phyloP scores from a whole-genome alignment of 1,140 invertebrate species.

The Drosophila willistoni region DNA sequence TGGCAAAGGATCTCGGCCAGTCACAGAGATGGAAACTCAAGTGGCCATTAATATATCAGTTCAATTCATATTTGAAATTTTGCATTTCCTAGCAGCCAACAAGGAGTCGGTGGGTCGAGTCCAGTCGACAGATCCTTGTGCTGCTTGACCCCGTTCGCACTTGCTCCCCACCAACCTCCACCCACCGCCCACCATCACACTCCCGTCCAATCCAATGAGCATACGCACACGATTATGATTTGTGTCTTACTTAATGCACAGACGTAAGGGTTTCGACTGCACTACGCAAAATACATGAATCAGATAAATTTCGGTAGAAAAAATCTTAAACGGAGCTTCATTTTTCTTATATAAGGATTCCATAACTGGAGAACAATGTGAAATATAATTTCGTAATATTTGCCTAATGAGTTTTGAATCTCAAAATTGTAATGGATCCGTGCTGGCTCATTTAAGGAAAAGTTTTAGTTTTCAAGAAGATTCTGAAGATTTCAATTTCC shows the following conservation, averaged over 20 bases:
- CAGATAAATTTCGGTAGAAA: too few species aligned
- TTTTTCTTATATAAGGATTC: too few species aligned
- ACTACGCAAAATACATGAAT: slow-evolving; percentile 19
- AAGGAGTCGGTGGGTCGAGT: background rate
- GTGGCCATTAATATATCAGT: slow-evolving; percentile 82
- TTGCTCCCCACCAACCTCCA: background rate
- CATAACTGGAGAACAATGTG: too few species aligned
- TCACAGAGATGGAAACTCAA: slow-evolving; percentile 56
- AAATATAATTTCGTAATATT: too few species aligned
- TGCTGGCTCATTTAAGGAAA: too few species aligned
- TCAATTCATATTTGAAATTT: slow-evolving; percentile 82
- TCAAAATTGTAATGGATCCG: too few species aligned
- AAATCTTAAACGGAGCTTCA: background rate
- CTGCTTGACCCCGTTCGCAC: slow-evolving; percentile 20
- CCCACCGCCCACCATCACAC: too few species aligned
- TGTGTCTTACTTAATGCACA: slow-evolving; percentile 82
- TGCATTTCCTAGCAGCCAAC: slow-evolving; percentile 70
- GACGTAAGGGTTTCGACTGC: slow-evolving; percentile 31
- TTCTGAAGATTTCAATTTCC: too few species aligned
- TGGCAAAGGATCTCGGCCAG: background rate
- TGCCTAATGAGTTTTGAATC: too few species aligned
- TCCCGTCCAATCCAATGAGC: slow-evolving; percentile 8
- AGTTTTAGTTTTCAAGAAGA: too few species aligned
- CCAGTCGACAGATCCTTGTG: slow-evolving; percentile 42
- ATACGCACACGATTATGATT: slow-evolving; percentile 78